These are phyloP conservation scores for Aphelocoma coerulescens DNA, from an alignment of 2,113 vertebrate genomes.

Conservation along the genomic window DNA sequence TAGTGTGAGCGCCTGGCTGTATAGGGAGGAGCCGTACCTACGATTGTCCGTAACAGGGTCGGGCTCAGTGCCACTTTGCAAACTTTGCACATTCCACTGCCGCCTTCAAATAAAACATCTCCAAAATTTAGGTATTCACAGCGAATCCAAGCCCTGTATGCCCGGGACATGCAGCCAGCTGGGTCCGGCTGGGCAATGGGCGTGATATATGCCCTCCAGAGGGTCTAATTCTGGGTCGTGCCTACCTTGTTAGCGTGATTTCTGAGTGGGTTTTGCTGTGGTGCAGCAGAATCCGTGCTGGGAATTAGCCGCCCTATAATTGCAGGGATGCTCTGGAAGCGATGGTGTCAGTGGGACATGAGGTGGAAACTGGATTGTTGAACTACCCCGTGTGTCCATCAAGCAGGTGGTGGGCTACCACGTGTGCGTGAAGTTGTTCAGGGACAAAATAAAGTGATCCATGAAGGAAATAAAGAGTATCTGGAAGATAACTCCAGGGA, in stretches of 20 bases:
- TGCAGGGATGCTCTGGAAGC: background rate
- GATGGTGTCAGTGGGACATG: background rate
- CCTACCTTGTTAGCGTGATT: background rate
- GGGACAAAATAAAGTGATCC: background rate
- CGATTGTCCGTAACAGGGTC: background rate
- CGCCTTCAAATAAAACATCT: background rate
- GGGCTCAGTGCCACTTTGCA: background rate
- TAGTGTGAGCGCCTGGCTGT: background rate
- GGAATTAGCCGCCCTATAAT: background rate
- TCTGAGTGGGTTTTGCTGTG: background rate
- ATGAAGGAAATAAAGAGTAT: background rate
- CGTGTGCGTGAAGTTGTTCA: background rate
- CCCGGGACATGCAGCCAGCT: background rate
- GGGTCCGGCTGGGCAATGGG: fast-evolving
- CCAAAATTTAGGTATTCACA: background rate
- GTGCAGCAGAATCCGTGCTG: background rate
- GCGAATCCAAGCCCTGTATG: background rate
- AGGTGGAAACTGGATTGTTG: background rate
- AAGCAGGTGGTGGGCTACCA: background rate
- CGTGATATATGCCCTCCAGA: background rate
- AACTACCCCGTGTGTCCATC: background rate
- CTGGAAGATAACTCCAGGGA: background rate
- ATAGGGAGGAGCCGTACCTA: background rate
- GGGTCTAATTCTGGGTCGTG: background rate
- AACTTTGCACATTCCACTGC: background rate